These are phyloP conservation scores for Pantherophis vulpinus DNA, from an alignment of 2,797 vertebrate species.

Conservation along the genomic window DNA sequence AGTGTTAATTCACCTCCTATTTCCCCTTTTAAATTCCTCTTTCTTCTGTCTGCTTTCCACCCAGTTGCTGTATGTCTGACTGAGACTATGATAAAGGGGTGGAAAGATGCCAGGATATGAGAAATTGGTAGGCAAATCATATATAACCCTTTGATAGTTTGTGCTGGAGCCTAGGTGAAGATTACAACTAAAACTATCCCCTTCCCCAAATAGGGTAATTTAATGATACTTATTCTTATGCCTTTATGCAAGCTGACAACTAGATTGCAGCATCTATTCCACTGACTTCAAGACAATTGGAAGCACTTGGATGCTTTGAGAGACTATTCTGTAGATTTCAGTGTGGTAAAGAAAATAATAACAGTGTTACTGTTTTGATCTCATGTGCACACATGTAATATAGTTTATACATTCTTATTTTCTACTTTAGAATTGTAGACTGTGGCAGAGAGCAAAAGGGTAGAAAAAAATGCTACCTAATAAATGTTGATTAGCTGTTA, in stretches of 20 bases:
- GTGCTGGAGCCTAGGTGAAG: neutral
- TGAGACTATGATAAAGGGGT: neutral
- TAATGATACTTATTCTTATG: neutral
- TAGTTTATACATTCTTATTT: neutral
- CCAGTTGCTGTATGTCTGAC: neutral
- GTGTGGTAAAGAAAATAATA: neutral
- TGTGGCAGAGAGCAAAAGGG: neutral
- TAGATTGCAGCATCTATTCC: neutral
- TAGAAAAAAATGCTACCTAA: neutral
- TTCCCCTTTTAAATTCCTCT: neutral
- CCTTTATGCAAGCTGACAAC: neutral
- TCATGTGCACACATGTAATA: neutral
- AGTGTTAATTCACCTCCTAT: neutral
- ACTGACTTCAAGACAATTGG: neutral
- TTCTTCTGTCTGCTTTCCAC: neutral
- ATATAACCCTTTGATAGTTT: neutral
- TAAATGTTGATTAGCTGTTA: constrained; percentile 11
- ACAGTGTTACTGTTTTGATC: neutral
- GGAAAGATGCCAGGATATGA: neutral
- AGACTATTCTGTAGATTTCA: neutral
- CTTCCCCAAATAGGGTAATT: neutral
- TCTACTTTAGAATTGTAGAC: neutral
- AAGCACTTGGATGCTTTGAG: neutral
- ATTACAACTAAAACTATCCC: neutral
- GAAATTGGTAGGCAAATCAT: neutral